Conservation (phyloP, 2,888 invertebrate genomes). For the Cheilosia urbana region DNA sequence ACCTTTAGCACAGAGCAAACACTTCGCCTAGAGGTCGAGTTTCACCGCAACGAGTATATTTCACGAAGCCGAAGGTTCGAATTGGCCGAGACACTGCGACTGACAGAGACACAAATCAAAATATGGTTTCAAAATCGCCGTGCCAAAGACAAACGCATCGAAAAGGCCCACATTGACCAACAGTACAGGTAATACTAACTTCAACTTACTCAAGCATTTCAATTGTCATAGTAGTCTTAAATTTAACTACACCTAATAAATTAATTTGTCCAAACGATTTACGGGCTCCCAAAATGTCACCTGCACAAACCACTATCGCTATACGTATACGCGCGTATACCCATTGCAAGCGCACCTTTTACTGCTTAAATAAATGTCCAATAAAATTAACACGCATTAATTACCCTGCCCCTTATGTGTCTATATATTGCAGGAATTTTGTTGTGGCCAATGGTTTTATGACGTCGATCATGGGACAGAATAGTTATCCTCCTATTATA, state of each 20-base stretch:
- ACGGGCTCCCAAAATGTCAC: slow-evolving; percentile 26
- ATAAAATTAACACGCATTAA: slow-evolving; percentile 61
- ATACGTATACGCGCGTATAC: not conserved
- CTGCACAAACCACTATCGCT: not conserved
- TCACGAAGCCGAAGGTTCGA: slow-evolving; percentile 93
- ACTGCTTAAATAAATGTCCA: slow-evolving; percentile 32
- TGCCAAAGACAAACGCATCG: slow-evolving; percentile 97
- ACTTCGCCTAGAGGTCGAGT: slow-evolving; percentile 94
- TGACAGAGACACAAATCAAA: slow-evolving; percentile 93
- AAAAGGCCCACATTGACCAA: slow-evolving; percentile 97
- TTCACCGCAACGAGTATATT: slow-evolving; percentile 96
- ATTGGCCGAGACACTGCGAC: slow-evolving; percentile 88
- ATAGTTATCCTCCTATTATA: slow-evolving; percentile 80
- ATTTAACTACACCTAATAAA: slow-evolving; percentile 27
- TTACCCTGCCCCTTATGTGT: slow-evolving; percentile 35
- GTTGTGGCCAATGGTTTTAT: slow-evolving; percentile 87
- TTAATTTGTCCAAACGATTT: slow-evolving; percentile 27
- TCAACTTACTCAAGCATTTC: not conserved
- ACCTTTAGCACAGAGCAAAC: slow-evolving; percentile 98
- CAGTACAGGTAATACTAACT: slow-evolving; percentile 91
- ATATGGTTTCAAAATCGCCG: slow-evolving; percentile 97
- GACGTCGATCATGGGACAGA: slow-evolving; percentile 83
- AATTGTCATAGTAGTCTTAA: slow-evolving; percentile 14
- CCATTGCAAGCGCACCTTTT: slow-evolving; percentile 12
- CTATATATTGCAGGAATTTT: slow-evolving; percentile 84